Evolutionary conservation across 2,797 vertebrate species (phyloP).

Genomic region (Lutjanus argentimaculatus): DNA sequence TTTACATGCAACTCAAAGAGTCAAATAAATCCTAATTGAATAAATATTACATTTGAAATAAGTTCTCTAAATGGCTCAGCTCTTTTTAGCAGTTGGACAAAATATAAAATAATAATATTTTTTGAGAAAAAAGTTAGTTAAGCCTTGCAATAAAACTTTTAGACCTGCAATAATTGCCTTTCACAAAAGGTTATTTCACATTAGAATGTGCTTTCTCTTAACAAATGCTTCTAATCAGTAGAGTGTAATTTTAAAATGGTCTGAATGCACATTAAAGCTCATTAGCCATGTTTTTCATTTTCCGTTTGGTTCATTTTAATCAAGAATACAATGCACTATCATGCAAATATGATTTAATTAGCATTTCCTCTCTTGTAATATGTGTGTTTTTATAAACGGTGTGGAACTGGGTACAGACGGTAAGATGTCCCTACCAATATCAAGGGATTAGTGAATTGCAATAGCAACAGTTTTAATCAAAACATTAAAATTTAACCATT

Average conservation of each 20-base stretch:
- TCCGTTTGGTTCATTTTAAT: conserved; percentile 18
- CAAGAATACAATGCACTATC: background rate
- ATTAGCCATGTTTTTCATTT: conserved; percentile 11
- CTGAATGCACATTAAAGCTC: conserved; percentile 11
- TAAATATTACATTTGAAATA: too few relatives aligned
- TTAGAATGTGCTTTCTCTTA: background rate
- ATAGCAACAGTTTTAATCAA: too few relatives aligned
- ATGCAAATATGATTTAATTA: conserved; percentile 4
- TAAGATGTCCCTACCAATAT: too few relatives aligned
- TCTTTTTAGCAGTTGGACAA: background rate
- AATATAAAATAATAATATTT: background rate
- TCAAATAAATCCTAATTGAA: background rate
- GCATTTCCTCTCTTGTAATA: background rate
- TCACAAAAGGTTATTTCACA: conserved; percentile 4
- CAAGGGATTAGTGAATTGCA: too few relatives aligned
- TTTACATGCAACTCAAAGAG: background rate
- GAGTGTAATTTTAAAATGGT: conserved; percentile 14
- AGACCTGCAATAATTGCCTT: background rate
- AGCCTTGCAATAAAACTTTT: background rate
- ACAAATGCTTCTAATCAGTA: background rate
- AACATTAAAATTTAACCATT: too few relatives aligned
- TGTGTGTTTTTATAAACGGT: background rate
- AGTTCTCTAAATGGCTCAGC: background rate
- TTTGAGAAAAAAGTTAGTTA: background rate
- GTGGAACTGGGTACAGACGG: too few relatives aligned